Evolutionary conservation across 2,888 invertebrate species (phyloP), one percentile per base, ranked within the genome.

Genomic region (Heliconius charithonia): DNA sequence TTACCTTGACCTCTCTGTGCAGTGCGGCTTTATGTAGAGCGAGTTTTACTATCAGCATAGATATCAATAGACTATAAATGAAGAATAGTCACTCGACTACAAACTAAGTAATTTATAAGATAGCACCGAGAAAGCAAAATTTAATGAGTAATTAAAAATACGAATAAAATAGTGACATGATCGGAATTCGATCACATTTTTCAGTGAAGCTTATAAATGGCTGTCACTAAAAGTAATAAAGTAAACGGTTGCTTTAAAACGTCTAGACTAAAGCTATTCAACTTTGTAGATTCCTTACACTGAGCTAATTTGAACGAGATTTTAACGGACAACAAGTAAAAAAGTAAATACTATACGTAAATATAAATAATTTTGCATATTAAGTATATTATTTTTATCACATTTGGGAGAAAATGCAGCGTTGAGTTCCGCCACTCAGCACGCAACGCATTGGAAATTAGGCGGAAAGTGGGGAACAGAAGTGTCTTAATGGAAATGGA

Each of bases 211-310:
- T 77, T 75, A 77, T 59, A 73, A 79, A 81, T 77, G 75, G 59
- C 69, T 79, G 70, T 77, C 76, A 77, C 62, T 69, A 51, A 75
- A 66, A 77, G 79, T 69, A 80, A 82, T 80, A 77, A 80, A 80
- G 79, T 79, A 76, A 80, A 77, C 70, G 67, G 45, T 70, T 77
- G 74, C 70, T 79, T 81, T 79, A 81, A 83, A 82, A 80, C 76
- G 83, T 83, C 83, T 80, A 83, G 81, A 82, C 81, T 79, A 79
- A 83, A 82, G 76, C 79, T 81, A 82, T 81, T 80, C 80, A 80
- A 81, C 77, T 80, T 80, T 76, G 65, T 62, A 65, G 79, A 77
- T 77, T 80, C 77, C 72, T 72, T 79, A 22, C 82, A 85, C 84
- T 85, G 81, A 84, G 85, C 83, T 70, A 72, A 59, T 71, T 69